These are phyloP conservation scores for Orthonevra nobilis DNA, from an alignment of 2,888 invertebrate genomes.

Conservation along the genomic window DNA sequence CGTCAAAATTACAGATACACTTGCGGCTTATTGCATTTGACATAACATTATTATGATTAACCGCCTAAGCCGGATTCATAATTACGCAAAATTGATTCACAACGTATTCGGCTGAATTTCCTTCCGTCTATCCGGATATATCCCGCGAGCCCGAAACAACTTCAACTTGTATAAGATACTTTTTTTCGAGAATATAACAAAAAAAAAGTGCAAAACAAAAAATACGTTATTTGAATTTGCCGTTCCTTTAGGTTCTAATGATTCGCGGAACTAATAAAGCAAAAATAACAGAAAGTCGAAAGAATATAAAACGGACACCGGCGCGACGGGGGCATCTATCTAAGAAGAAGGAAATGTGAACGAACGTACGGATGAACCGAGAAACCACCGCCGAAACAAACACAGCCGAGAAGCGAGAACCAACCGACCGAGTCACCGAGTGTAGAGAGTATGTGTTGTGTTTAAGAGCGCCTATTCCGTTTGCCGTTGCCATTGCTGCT, in stretches of 20 bases:
- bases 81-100: slow-evolving; percentile 29
- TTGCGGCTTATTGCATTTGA: too few relatives aligned
- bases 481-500: too few relatives aligned
- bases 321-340: slow-evolving; percentile 54
- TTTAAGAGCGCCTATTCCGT: slow-evolving; percentile 62
- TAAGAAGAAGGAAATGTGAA: slow-evolving; percentile 69
- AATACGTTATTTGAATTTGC: slow-evolving; percentile 8
- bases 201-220: slow-evolving; percentile 22
- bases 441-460: slow-evolving; percentile 50
- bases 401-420: slow-evolving; percentile 52
- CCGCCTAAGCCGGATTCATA: slow-evolving; percentile 13
- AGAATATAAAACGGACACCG: slow-evolving; percentile 25
- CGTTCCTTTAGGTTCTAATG: slow-evolving; percentile 26
- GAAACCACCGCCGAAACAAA: slow-evolving; percentile 63
- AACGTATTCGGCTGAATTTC: neutral
- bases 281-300: too few relatives aligned
- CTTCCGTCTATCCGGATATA: slow-evolving; percentile 1
- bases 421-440: slow-evolving; percentile 53
- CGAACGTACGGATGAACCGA: slow-evolving; percentile 71
- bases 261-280: slow-evolving; percentile 34
- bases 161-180: slow-evolving; percentile 9
- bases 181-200: slow-evolving; percentile 3
- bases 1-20: too few relatives aligned
- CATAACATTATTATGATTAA: slow-evolving; percentile 4
- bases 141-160: slow-evolving; percentile 11